Percentiles rank a stretch among this genome's conserved stretches.
Conservation (phyloP, 2,113 vertebrate genomes). For the Thamnophis sirtalis region DNA sequence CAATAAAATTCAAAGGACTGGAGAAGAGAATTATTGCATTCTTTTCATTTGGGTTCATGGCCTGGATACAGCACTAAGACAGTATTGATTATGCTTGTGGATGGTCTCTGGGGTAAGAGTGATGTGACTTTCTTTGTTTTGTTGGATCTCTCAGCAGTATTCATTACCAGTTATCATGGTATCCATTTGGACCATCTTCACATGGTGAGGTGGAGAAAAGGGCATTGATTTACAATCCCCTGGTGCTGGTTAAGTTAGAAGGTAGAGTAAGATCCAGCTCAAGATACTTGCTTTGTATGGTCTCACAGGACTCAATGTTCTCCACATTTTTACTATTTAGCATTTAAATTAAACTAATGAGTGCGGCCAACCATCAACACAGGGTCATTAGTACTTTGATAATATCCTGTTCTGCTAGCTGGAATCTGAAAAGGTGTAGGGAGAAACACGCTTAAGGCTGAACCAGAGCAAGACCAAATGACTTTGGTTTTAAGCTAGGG, state of each 20-base stretch:
- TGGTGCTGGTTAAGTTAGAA: neutral
- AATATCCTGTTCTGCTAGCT: neutral
- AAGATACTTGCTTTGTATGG: neutral
- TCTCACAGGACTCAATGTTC: neutral
- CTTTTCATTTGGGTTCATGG: neutral
- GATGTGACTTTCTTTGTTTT: neutral
- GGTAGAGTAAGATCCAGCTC: neutral
- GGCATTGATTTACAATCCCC: neutral
- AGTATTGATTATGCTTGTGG: neutral
- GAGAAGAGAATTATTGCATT: neutral
- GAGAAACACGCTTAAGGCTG: neutral
- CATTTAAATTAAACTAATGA: neutral
- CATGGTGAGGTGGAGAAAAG: neutral
- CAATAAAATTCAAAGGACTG: neutral
- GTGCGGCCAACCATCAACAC: neutral
- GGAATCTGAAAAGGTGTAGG: neutral
- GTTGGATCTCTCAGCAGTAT: neutral
- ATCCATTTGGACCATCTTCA: neutral
- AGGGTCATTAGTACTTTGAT: neutral
- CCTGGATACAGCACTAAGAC: neutral
- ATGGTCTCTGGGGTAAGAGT: neutral
- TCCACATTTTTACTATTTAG: neutral
- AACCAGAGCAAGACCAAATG: neutral
- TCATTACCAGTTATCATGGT: neutral
- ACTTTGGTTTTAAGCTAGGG: neutral